Conservation (phyloP, 2,113 vertebrate genomes). For the Stercorarius parasiticus region DNA sequence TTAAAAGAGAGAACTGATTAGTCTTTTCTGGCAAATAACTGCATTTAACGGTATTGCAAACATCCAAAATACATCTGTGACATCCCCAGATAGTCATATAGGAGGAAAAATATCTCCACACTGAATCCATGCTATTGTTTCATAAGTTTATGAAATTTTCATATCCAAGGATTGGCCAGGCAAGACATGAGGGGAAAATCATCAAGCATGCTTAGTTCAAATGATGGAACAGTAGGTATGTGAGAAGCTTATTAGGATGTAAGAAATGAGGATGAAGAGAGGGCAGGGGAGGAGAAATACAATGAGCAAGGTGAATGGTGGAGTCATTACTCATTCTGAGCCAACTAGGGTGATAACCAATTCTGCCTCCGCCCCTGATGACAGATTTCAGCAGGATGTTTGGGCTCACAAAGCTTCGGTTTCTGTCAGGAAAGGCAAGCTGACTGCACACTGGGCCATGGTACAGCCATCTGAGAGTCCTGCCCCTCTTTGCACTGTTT, state of each 20-base stretch:
- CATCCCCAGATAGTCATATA: neutral
- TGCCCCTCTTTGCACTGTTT: neutral
- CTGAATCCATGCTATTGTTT: neutral
- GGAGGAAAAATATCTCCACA: neutral
- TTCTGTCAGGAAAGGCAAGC: neutral
- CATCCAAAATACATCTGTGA: neutral
- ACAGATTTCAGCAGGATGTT: neutral
- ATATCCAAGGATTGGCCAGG: neutral
- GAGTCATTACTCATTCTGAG: neutral
- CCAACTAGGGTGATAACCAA: neutral
- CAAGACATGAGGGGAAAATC: neutral
- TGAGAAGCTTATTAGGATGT: neutral
- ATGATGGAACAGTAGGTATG: neutral
- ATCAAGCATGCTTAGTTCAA: neutral
- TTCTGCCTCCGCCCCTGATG: neutral
- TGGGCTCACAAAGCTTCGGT: neutral
- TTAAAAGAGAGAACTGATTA: neutral
- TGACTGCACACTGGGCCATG: neutral
- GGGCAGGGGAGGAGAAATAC: neutral
- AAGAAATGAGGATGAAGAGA: neutral
- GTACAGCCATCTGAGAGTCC: neutral
- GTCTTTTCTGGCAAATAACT: neutral
- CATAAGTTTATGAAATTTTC: neutral
- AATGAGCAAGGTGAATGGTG: neutral
- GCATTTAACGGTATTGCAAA: neutral